Conservation (phyloP, 2,113 vertebrate genomes). For the Capreolus pygargus region DNA sequence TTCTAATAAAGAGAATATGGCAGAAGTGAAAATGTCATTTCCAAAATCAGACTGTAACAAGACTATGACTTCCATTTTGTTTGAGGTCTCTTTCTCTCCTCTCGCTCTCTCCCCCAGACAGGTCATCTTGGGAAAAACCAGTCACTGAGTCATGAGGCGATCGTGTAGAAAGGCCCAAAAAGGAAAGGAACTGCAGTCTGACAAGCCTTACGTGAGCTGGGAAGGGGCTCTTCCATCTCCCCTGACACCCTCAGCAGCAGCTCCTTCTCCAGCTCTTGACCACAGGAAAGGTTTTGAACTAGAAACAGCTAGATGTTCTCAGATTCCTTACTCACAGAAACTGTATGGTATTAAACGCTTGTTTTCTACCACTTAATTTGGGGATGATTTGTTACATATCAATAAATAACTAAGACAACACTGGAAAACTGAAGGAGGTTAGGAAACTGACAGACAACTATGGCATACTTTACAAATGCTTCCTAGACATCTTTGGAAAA, state of each 20-base stretch:
- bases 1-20: background rate
- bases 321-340: background rate
- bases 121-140: background rate
- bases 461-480: background rate
- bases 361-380: conserved; percentile 10
- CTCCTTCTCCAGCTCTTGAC: background rate
- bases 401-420: background rate
- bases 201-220: background rate
- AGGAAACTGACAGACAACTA: background rate
- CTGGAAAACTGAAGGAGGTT: background rate
- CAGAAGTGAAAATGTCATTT: background rate
- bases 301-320: background rate
- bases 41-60: background rate
- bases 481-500: background rate
- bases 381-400: background rate
- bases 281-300: background rate
- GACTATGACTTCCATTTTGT: background rate
- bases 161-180: background rate
- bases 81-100: background rate
- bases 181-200: background rate
- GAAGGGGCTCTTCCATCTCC: background rate
- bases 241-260: background rate
- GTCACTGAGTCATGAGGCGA: background rate
- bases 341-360: background rate
- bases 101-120: background rate